These are phyloP conservation scores for Griposia aprilina DNA, from an alignment of 2,888 invertebrate genomes.

Conservation along the genomic window DNA sequence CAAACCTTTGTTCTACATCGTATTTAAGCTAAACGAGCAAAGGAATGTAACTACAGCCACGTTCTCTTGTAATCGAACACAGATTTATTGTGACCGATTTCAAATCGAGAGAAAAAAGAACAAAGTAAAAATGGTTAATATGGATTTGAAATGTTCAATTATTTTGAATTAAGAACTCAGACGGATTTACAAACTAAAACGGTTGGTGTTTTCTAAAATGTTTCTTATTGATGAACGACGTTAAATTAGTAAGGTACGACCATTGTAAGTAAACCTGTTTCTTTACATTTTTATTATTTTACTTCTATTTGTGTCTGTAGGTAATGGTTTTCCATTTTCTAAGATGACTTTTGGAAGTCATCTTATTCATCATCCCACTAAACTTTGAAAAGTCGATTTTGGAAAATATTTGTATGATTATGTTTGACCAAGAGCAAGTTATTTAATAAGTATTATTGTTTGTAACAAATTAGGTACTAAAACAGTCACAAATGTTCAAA, in stretches of 20 bases:
- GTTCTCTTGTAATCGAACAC: constrained; percentile 39
- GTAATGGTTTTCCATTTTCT: background rate
- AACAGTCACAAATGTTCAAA: constrained; percentile 13
- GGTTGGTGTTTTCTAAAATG: background rate
- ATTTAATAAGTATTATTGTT: background rate
- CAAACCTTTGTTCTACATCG: constrained; percentile 60
- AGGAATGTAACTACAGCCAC: constrained; percentile 42
- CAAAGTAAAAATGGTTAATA: background rate
- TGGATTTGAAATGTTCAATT: background rate
- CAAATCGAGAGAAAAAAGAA: background rate
- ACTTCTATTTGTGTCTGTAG: background rate
- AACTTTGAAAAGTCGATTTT: background rate
- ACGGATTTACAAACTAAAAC: background rate
- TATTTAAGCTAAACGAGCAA: constrained; percentile 57
- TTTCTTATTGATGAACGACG: background rate
- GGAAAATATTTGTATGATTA: background rate
- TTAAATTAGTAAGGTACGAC: background rate
- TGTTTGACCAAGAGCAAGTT: background rate
- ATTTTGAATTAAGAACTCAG: constrained; percentile 1
- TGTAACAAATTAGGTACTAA: background rate
- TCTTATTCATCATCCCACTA: background rate
- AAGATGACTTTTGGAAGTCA: background rate
- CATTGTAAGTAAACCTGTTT: background rate
- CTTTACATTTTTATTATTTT: background rate
- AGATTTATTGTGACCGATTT: constrained; percentile 1